phyloP scores from a whole-genome alignment of 2,888 invertebrate genomes.

The Amphimallon solstitiale region DNA sequence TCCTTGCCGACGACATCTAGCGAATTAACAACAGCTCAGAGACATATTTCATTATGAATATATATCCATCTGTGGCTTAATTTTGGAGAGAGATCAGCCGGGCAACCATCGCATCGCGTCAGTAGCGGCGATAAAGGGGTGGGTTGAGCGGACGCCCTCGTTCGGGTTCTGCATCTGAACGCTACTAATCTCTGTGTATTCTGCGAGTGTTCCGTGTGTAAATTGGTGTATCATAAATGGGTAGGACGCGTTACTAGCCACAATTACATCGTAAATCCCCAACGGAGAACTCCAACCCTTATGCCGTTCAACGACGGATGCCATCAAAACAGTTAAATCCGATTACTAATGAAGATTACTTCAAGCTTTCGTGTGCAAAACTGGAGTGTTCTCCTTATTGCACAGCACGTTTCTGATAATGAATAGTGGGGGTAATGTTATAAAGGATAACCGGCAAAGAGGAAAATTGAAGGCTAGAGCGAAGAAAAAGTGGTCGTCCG shows the following conservation, averaged over 20 bases:
- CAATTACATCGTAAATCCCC: constrained; percentile 33
- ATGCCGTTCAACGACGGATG: constrained; percentile 25
- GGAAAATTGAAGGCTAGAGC: constrained; percentile 15
- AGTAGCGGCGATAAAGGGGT: background rate
- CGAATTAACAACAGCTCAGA: constrained; percentile 21
- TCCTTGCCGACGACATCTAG: constrained; percentile 22
- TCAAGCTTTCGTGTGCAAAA: constrained; percentile 20
- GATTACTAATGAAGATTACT: constrained; percentile 35
- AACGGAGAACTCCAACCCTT: constrained; percentile 15
- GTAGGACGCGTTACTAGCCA: constrained; percentile 33
- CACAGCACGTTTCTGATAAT: constrained; percentile 21
- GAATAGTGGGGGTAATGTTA: constrained; percentile 7
- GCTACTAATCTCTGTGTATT: constrained; percentile 28
- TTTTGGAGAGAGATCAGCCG: constrained; percentile 26
- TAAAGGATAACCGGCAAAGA: background rate
- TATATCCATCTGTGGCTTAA: constrained; percentile 25
- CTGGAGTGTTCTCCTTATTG: constrained; percentile 17
- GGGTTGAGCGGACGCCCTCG: background rate
- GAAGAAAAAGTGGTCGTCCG: constrained; percentile 14
- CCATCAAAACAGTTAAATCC: constrained; percentile 33
- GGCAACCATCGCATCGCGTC: background rate
- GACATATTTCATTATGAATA: constrained; percentile 29
- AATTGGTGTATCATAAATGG: constrained; percentile 35
- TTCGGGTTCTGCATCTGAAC: constrained; percentile 24
- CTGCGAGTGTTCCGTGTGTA: constrained; percentile 27